phyloP scores from a whole-genome alignment of 2,797 vertebrate species.

The Geotrypetes seraphini region DNA sequence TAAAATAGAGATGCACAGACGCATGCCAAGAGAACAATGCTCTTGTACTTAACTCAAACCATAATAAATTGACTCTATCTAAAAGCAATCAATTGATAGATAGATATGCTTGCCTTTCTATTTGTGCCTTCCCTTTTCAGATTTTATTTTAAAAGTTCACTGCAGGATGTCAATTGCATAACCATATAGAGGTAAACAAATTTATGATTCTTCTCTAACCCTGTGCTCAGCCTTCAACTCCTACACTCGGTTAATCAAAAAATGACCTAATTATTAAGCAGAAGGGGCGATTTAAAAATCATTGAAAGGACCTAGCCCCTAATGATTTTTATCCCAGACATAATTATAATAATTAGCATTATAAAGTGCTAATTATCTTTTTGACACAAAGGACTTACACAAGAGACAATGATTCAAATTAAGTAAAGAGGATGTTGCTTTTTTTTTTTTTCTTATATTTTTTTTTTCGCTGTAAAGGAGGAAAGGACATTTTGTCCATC shows the following conservation, averaged over 20 bases:
- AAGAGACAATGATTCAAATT: slow-evolving; percentile 57
- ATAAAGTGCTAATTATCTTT: slow-evolving; percentile 72
- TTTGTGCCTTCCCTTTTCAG: background rate
- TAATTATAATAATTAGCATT: slow-evolving; percentile 75
- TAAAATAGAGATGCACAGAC: no score
- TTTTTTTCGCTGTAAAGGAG: slow-evolving; percentile 33
- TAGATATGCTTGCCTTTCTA: no score
- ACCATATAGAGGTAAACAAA: slow-evolving; percentile 24
- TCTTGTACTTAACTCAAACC: no score
- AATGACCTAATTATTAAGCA: slow-evolving; percentile 71
- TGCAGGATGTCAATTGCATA: slow-evolving; percentile 2
- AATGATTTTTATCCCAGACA: slow-evolving; percentile 71
- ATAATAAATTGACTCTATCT: no score
- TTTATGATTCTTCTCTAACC: slow-evolving; percentile 32
- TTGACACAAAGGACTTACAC: slow-evolving; percentile 58
- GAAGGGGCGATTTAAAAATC: slow-evolving; percentile 66
- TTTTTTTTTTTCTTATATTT: slow-evolving; percentile 40
- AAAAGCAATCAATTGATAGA: no score
- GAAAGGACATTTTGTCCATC: slow-evolving; percentile 31
- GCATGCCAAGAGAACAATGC: no score
- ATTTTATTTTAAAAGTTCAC: slow-evolving; percentile 7
- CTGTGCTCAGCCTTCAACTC: slow-evolving; percentile 30
- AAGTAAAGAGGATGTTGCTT: slow-evolving; percentile 59
- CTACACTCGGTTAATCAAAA: slow-evolving; percentile 53
- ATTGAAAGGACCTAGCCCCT: slow-evolving; percentile 61